These are phyloP conservation scores for Clangula hyemalis DNA, from an alignment of 2,797 vertebrate genomes.

Conservation along the genomic window DNA sequence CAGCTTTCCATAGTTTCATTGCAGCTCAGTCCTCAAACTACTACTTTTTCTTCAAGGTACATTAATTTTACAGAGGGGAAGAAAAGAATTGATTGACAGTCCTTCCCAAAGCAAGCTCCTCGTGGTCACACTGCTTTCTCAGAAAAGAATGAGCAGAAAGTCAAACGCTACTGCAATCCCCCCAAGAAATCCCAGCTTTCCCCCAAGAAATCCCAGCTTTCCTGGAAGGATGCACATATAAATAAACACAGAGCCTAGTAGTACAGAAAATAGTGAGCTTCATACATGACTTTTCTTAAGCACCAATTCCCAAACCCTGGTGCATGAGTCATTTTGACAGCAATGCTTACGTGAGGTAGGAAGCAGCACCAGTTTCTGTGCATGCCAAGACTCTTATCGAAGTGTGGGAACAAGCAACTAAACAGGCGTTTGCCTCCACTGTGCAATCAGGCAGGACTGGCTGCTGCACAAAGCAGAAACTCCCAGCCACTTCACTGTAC, in stretches of 20 bases:
- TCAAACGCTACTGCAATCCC: background rate
- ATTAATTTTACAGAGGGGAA: background rate
- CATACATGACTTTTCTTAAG: background rate
- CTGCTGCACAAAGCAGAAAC: accelerated
- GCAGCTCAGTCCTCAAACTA: background rate
- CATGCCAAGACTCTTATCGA: background rate
- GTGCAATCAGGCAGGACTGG: background rate
- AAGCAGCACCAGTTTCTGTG: accelerated
- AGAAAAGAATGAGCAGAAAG: background rate
- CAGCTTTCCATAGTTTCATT: background rate
- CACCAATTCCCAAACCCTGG: background rate
- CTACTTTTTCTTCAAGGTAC: background rate
- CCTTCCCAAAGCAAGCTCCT: background rate
- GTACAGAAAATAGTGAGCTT: background rate
- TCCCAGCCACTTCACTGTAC: background rate
- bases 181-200: background rate
- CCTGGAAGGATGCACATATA: background rate
- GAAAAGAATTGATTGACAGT: background rate
- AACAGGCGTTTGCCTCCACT: background rate
- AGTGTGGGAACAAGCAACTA: background rate
- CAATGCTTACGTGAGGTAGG: background rate
- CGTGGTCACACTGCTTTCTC: background rate
- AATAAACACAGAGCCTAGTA: background rate
- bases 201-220: background rate
- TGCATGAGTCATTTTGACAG: background rate